A percentile compares a stretch with the other conserved stretches of the same genome.
These are phyloP conservation scores for Semaprochilodus insignis DNA, from an alignment of 2,797 vertebrate genomes.

Conservation along the genomic window DNA sequence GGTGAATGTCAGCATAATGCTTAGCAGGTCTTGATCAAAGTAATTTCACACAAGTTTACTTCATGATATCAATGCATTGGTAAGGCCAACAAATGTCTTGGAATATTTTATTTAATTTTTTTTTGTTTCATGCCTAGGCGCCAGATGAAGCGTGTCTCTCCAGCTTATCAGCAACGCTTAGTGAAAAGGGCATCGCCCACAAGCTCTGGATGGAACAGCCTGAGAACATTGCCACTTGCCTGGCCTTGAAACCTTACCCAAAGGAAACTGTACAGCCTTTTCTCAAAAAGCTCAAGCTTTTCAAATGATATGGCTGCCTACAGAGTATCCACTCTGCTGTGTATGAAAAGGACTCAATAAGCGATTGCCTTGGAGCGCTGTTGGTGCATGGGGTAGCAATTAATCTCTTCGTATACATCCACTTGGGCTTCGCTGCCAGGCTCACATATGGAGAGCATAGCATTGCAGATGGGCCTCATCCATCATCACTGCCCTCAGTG, in stretches of 20 bases:
- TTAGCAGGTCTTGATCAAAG: no score
- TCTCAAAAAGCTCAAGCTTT: conserved; percentile 87
- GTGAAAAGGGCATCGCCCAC: conserved; percentile 81
- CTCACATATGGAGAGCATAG: neutral
- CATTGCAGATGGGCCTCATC: neutral
- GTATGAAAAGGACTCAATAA: neutral
- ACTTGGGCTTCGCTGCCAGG: neutral
- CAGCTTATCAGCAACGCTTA: conserved; percentile 77
- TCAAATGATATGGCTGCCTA: conserved; percentile 77
- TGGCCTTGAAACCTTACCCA: conserved; percentile 88
- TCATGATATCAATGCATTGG: neutral
- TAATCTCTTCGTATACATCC: neutral
- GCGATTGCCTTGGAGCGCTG: neutral
- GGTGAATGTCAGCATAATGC: no score
- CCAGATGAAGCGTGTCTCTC: conserved; percentile 82
- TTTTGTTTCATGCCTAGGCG: conserved; percentile 72
- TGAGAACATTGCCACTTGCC: conserved; percentile 87
- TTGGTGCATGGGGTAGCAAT: neutral
- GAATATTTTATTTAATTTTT: neutral
- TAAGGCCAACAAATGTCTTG: no score
- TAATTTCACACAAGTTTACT: neutral
- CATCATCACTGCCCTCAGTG: neutral
- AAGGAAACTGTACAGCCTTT: conserved; percentile 86
- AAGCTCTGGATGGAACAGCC: conserved; percentile 92
- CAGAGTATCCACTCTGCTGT: no score